Evolutionary conservation across 1,140 invertebrate species (phyloP), one percentile per base, ranked within the genome.

Genomic region (Stegodyphus dumicola): DNA sequence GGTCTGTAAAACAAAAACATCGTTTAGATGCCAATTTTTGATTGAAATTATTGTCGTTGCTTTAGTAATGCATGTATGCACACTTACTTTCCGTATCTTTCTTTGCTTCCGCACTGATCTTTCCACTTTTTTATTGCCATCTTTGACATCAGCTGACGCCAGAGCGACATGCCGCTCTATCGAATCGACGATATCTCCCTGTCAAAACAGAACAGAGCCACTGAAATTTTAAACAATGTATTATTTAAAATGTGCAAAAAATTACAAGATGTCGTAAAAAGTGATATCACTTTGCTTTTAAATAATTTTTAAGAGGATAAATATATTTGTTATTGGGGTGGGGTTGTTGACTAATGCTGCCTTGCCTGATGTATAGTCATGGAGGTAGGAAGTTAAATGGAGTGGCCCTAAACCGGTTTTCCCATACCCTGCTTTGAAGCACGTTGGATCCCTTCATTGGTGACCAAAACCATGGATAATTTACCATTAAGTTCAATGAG

Each of bases 121-220:
- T 11, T 54, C 49, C 15, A 83, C 75, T 53, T 83, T 60, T 66
- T 75, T 75, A n/a, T 74, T 64, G 48, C 80, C 80, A n/a, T 83
- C 69, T 33, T 52, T 60, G 33, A 75, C 73, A 53, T 83, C 80
- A 54, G 74, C 80, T 33, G 80, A 83, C 7, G 80, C 80, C 64
- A 67, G 60, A 10, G 71, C 6, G 6, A 83, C 64, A 83, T 83
- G 80, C 13, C 75, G 80, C 67, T 83, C 80, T 15, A 83, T 56
- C 10, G 80, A 83, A 83, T 83, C 80, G 13, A 83, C 75, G 17
- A 83, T 83, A 48, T 83, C 80, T 13, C 80, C 80, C 80, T 83
- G 17, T 70, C 48, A 33, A 70, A 70, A 70, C 9, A 13, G 4
- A 11, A 60, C 15, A 60, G 9, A 9, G 4, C 9, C 9, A 9